Percentiles rank a stretch among this genome's conserved stretches.
phyloP scores from a whole-genome alignment of 2,797 vertebrate genomes.

The Hafferia zeledoni region DNA sequence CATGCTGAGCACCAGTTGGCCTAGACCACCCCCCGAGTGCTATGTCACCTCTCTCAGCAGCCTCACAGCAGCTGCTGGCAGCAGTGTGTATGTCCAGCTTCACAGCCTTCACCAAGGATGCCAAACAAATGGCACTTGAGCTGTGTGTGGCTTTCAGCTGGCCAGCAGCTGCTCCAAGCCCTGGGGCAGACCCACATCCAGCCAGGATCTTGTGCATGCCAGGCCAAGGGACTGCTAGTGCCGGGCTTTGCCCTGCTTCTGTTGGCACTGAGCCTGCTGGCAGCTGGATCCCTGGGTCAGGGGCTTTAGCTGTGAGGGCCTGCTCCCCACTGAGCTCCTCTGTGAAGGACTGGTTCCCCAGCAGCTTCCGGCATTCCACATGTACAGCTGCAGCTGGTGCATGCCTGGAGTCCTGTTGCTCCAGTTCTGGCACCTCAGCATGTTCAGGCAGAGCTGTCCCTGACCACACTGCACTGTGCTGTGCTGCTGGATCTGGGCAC shows the following conservation, averaged over 20 bases:
- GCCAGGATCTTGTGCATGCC: accelerated
- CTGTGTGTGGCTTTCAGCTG: background rate
- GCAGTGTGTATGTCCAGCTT: accelerated
- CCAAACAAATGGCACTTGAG: background rate
- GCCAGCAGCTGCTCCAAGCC: background rate
- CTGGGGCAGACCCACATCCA: background rate
- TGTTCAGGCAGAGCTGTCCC: background rate
- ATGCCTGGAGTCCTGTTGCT: background rate
- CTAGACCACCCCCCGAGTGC: accelerated
- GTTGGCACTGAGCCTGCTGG: background rate
- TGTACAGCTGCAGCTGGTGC: background rate
- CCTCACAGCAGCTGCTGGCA: accelerated
- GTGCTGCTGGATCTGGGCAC: background rate
- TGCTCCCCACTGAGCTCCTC: background rate
- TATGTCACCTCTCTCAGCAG: accelerated
- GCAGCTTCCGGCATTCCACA: background rate
- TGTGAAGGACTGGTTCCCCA: background rate
- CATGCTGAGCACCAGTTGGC: background rate
- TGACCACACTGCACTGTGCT: accelerated
- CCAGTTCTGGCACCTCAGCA: background rate
- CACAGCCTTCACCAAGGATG: background rate
- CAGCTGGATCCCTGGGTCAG: background rate
- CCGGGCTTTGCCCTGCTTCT: background rate
- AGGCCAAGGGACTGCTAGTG: accelerated
- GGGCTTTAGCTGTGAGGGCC: accelerated